Conservation (phyloP, 2,113 vertebrate species). For the Meles meles region DNA sequence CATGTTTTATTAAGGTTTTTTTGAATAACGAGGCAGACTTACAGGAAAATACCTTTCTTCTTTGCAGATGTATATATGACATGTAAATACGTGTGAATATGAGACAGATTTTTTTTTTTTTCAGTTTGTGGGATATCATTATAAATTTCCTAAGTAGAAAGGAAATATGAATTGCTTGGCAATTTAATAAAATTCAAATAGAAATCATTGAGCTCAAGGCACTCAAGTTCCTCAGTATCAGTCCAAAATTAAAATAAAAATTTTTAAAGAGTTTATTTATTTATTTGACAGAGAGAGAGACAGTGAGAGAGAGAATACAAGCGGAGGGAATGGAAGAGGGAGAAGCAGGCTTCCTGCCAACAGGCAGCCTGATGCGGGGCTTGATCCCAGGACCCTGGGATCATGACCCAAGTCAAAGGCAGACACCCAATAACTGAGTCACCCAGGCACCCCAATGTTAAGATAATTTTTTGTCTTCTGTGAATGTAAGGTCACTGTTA, state of each 20-base stretch:
- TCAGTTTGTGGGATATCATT: background rate
- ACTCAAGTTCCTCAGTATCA: background rate
- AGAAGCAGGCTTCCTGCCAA: too few species aligned
- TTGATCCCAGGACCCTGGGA: too few species aligned
- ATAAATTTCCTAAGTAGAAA: conserved; percentile 32
- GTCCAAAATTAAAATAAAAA: conserved; percentile 35
- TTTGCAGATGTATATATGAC: background rate
- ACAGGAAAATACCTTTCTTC: conserved; percentile 3
- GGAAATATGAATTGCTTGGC: conserved; percentile 14
- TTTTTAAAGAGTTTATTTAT: too few species aligned
- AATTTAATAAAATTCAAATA: conserved; percentile 35
- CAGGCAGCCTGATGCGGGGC: too few species aligned
- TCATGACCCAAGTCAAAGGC: too few species aligned
- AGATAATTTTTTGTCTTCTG: background rate
- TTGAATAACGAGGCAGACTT: background rate
- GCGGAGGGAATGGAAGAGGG: too few species aligned
- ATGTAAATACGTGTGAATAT: background rate
- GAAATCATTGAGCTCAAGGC: conserved; percentile 40
- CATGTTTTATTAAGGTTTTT: background rate
- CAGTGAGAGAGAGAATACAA: too few species aligned
- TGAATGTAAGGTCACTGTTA: background rate
- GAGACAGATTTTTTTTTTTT: conserved; percentile 10
- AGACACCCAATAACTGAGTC: too few species aligned
- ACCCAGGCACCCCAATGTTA: too few species aligned
- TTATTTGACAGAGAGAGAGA: too few species aligned